A percentile compares a stretch with the other conserved stretches of the same genome.
phyloP scores from a whole-genome alignment of 53 echinoderm and acorn worm species.

The Echinometra lucunter region DNA sequence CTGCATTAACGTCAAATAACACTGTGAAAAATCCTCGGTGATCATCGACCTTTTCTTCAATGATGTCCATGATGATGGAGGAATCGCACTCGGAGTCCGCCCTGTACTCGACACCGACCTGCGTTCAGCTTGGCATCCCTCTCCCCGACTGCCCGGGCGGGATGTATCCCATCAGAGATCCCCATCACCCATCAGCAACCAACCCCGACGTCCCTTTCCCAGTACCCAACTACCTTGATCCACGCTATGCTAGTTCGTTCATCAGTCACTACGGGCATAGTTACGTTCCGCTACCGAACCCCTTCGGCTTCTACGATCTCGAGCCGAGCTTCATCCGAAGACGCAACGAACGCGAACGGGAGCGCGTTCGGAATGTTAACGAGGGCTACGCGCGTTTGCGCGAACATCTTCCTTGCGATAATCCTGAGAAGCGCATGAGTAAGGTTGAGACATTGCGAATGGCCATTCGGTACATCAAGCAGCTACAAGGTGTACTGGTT shows the following conservation, averaged over 20 bases:
- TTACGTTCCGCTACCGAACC: constrained; percentile 94
- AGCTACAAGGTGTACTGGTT: constrained; percentile 88
- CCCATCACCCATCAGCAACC: constrained; percentile 73
- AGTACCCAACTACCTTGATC: constrained; percentile 89
- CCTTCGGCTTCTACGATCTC: constrained; percentile 97
- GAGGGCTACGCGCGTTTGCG: constrained; percentile 96
- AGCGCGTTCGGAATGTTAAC: constrained; percentile 96
- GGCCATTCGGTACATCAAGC: constrained; percentile 96
- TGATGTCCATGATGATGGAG: constrained; percentile 74
- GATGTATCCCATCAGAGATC: constrained; percentile 90
- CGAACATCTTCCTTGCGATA: constrained; percentile 93
- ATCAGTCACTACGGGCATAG: constrained; percentile 94
- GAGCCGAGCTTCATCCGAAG: constrained; percentile 98
- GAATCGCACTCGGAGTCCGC: constrained; percentile 85
- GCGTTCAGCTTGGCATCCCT: constrained; percentile 97
- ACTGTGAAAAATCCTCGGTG: background rate
- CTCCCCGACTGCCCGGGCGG: constrained; percentile 92
- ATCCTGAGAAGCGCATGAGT: constrained; percentile 96
- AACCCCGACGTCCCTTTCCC: constrained; percentile 68
- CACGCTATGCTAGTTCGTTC: constrained; percentile 90
- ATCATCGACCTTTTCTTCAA: background rate
- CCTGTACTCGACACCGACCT: constrained; percentile 97
- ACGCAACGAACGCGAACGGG: constrained; percentile 96
- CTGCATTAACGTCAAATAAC: background rate
- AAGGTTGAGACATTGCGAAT: constrained; percentile 94